Evolutionary conservation across 2,113 vertebrate species (phyloP), one percentile per base, ranked within the genome.

Genomic region (Rhodinocichla rosea): DNA sequence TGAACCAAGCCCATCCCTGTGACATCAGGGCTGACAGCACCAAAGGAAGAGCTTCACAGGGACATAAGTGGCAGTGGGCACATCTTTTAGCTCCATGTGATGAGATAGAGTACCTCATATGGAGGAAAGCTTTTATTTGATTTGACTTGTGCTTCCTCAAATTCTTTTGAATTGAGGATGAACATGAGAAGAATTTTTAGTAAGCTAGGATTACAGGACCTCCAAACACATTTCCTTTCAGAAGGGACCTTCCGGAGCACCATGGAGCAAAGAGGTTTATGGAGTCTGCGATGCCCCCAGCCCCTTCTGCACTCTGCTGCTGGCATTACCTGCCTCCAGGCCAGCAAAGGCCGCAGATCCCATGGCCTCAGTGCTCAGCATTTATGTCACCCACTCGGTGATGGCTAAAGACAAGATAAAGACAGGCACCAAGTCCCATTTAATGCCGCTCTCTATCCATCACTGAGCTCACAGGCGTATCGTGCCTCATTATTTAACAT

Each of bases 361-460:
- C 53, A 22, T 15, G 40, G 45, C 53, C 45, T 75, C 24, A 16
- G 28, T 32, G 44, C 28, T 85, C 69, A 84, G 53, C 49, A 40
- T 67, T 82, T 63, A 37, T 65, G 62, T 87, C 67, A 53, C 37
- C 33, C 0, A 0, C 44, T 93, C 60, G 0, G 7, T 52, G 89
- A 90, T 67, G 55, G 26, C 55, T 57, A 39, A 47, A 89, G 74
- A 82, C 79, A 73, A 94, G 93, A 95, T 89, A 81, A 83, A 86
- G 79, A 89, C 79, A 81, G 94, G 83, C 91, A 96, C 68, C 0
- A 0, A 59, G 73, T 92, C 91, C 76, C 83, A 70, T 70, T 89
- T 93, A 92, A 86, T 75, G 76, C 89, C 76, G 81, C 47, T 89
- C 39, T 90, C 86, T 50, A 77, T 92, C 86, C 76, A 90, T 92